Conservation (phyloP, 2,113 vertebrate genomes). For the Chaetops frenatus region DNA sequence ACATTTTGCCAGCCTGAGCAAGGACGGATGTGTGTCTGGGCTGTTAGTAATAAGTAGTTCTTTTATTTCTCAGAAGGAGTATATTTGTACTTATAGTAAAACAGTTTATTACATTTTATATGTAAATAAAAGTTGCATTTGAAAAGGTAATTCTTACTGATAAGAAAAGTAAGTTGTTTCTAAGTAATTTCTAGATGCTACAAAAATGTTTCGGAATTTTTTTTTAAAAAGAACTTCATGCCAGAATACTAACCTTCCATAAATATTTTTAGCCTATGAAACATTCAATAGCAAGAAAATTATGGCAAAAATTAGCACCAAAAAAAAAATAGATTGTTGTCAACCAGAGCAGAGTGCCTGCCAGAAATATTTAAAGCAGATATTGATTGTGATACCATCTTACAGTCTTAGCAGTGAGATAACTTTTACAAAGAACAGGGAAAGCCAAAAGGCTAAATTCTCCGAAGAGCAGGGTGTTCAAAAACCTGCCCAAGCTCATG, state of each 20-base stretch:
- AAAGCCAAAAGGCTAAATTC: constrained; percentile 53
- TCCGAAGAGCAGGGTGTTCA: constrained; percentile 5
- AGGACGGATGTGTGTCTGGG: not conserved
- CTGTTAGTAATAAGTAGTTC: not conserved
- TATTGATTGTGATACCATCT: constrained; percentile 44
- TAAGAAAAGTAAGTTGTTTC: not conserved
- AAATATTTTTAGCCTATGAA: not conserved
- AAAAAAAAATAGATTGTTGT: not conserved
- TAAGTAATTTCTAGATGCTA: not conserved
- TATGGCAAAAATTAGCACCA: not conserved
- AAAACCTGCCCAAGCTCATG: constrained; percentile 30
- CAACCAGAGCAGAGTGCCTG: not conserved
- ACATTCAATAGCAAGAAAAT: not conserved
- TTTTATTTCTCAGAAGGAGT: not conserved
- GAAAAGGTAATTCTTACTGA: not conserved
- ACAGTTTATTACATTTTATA: not conserved
- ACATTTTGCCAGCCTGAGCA: not conserved
- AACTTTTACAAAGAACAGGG: not conserved
- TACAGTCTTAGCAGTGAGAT: not conserved
- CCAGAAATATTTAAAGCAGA: constrained; percentile 38
- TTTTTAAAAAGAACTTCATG: not conserved
- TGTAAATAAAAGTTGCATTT: not conserved
- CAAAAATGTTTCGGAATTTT: not conserved
- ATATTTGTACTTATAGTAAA: not conserved
- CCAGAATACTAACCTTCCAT: not conserved